Evolutionary conservation across 2,888 invertebrate genomes (phyloP), one percentile per base, ranked within the genome.

Genomic region (Orthosia gracilis): DNA sequence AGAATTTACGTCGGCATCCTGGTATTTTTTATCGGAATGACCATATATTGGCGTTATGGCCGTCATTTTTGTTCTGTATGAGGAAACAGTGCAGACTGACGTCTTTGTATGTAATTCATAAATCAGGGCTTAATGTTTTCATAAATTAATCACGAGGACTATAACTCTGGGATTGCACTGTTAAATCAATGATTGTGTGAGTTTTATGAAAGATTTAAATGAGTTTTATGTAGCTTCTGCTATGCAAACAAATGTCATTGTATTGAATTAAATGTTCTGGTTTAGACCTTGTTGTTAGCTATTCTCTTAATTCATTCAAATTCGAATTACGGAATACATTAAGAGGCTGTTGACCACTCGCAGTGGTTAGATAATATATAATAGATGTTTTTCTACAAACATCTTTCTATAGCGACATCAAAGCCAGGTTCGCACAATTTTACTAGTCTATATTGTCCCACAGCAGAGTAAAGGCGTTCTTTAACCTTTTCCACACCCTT

Each of bases 41-140:
- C 23, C 7, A 58, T 52, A 45, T 62, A 77, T 47, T 69, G 52
- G 21, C 59, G 4, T 40, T 59, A 78, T n/a, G 31, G 15, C 23
- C 4, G 40, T 58, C 12, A 21, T 13, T 54, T 15, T 63, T 50
- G 49, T 61, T 45, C 26, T 50, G 54, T 64, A 21, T 45, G 23
- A 45, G 21, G 5, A 64, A 26, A 45, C 26, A 63, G 54, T 75
- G 15, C 2, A 18, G 15, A 31, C 23, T 49, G 57, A 18, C 26
- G 5, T 59, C 12, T 58, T 73, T 9, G n/a, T 50, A 9, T 26
- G 40, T 62, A 13, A 54, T 54, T 64, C 31, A 68, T 74, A 59
- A 52, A 61, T 75, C 49, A 64, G n/a, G 26, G 26, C 18, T n/a
- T 21, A 64, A 63, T 55, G 21, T 17, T n/a, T 59, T 26, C 21